phyloP scores from a whole-genome alignment of 30 jellyfish, hydroid and myxozoan species.

The Chrysaora quinquecirrha region DNA sequence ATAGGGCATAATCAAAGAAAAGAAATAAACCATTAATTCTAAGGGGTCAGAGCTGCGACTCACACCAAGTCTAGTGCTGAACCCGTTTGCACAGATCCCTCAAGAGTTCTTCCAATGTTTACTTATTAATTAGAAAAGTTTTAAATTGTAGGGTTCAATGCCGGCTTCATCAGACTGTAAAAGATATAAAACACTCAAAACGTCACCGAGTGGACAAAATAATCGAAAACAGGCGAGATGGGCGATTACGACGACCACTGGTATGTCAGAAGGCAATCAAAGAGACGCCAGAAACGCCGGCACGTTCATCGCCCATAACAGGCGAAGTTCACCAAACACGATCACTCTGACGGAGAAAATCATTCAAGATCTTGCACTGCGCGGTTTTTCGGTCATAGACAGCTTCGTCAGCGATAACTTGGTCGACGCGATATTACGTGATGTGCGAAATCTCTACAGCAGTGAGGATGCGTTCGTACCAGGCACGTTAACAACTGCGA shows the following conservation, averaged over 20 bases:
- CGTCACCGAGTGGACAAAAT: not conserved
- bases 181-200: not conserved
- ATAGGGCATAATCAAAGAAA: too few species aligned
- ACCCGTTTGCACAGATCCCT: too few species aligned
- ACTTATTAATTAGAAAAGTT: too few species aligned
- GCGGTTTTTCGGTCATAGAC: slow-evolving; percentile 54
- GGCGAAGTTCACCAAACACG: slow-evolving; percentile 15
- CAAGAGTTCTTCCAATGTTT: too few species aligned
- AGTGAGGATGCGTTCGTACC: slow-evolving; percentile 23
- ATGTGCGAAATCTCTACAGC: slow-evolving; percentile 10
- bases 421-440: slow-evolving; percentile 32
- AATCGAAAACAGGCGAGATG: not conserved
- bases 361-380: slow-evolving; percentile 29
- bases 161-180: not conserved
- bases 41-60: too few species aligned
- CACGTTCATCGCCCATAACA: slow-evolving; percentile 3
- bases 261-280: slow-evolving; percentile 1
- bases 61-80: too few species aligned
- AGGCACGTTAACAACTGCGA: not conserved
- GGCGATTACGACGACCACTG: not conserved
- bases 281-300: slow-evolving; percentile 42
- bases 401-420: slow-evolving; percentile 32
- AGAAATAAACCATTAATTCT: too few species aligned
- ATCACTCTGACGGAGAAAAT: slow-evolving; percentile 24
- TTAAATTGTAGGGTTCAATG: not conserved